Base-by-base conservation (phyloP, 1,140 invertebrate genomes). In the Plodia interpunctella region DNA sequence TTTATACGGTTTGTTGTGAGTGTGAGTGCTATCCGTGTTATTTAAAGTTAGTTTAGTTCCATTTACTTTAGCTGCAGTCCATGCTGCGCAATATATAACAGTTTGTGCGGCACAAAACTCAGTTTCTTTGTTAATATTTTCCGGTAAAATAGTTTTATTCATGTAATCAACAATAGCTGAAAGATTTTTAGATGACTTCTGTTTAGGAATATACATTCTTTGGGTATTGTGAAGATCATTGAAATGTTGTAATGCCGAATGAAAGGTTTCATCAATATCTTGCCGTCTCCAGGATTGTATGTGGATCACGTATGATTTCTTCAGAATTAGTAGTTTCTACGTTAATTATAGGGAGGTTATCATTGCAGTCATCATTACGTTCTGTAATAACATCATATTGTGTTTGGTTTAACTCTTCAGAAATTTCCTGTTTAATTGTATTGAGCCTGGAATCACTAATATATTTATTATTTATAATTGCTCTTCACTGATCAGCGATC, bases 191-290 rank as follows among this genome's bases (percentile, higher is more conserved):
- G 66, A 65, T 13, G 53, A 1, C 62, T 65, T 72, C 55, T 69
- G 66, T 51, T 63, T 66, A 1, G 70, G 70, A 21, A 72, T 69
- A 35, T 65, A 69, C 0, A 30, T 15, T 62, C 70, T 56, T 0
- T 49, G 49, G 44, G 51, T 63, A 5, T 63, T 64, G 15, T 54
- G 10, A 8, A 21, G 21, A 28, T 54, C n/a, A 3, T 13, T 52
- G 52, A 59, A 59, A 17, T 38, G 57, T 1, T 53, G 2, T 2
- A 52, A 44, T 35, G 49, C 13, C 13, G 5, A 6, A 13, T 35
- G 4, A 59, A 59, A 59, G 4, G 4, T 49, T 5, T 13, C 38
- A 4, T n/a, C 15, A 13, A 49, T 49, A 49, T 49, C 11, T 49
- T 49, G 4, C 15, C 38, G 13, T 49, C 38, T 49, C 11, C 11